Conservation (phyloP, 2,888 invertebrate species). For the Siphlonurus alternatus region DNA sequence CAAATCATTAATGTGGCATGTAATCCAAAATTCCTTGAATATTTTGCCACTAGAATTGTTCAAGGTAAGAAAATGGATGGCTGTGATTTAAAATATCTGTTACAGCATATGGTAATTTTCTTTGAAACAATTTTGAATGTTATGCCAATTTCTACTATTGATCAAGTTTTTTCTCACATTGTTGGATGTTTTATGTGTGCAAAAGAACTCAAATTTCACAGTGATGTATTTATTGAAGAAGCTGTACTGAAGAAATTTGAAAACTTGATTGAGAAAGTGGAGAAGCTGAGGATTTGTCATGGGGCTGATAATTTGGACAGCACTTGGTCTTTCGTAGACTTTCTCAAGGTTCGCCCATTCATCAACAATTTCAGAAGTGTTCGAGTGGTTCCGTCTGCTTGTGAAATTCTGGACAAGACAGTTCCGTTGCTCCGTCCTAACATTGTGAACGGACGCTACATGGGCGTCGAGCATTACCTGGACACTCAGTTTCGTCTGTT, state of each 20-base stretch:
- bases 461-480: slow-evolving; percentile 50
- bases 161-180: background rate
- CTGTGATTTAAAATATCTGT: background rate
- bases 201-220: background rate
- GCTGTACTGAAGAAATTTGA: background rate
- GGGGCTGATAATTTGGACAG: no score
- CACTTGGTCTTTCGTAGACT: background rate
- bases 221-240: background rate
- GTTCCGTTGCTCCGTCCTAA: slow-evolving; percentile 35
- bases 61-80: background rate
- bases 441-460: slow-evolving; percentile 42
- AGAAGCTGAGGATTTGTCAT: no score
- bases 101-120: background rate
- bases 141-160: background rate
- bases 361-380: background rate
- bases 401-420: background rate
- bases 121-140: background rate
- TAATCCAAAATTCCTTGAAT: background rate
- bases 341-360: background rate
- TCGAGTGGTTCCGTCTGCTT: background rate
- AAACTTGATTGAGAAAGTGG: background rate
- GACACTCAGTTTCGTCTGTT: slow-evolving; percentile 62
- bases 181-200: background rate
- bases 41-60: background rate
- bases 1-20: background rate